These are phyloP conservation scores for Myotis daubentonii DNA, from an alignment of 2,797 vertebrate species.

Conservation along the genomic window DNA sequence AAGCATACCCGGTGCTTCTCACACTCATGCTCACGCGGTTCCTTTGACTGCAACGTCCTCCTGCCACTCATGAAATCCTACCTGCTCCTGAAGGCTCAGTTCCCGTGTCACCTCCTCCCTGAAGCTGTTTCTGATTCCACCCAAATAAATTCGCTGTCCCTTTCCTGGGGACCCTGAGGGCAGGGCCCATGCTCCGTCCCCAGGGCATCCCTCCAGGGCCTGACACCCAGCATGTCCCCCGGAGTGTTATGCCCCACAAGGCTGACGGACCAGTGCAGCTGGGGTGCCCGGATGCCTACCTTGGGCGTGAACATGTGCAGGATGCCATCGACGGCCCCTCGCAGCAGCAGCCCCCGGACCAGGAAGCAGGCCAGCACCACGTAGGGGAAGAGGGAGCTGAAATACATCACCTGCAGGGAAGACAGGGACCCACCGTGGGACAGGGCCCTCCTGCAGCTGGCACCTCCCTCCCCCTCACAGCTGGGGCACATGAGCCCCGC, in stretches of 20 bases:
- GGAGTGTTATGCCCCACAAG: fast-evolving
- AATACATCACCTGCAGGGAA: conserved; percentile 94
- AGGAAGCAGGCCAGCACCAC: conserved; percentile 96
- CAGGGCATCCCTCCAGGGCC: background rate
- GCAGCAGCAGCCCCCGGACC: conserved; percentile 92
- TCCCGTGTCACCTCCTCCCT: background rate
- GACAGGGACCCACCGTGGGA: background rate
- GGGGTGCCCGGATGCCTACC: conserved; percentile 82
- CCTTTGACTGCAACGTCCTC: background rate
- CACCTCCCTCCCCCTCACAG: background rate
- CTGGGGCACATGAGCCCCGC: background rate
- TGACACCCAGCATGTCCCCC: background rate
- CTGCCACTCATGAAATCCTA: background rate
- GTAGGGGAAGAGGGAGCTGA: conserved; percentile 97
- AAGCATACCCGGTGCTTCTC: background rate
- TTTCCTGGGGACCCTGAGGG: background rate
- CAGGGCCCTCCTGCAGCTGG: background rate
- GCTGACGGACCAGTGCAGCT: background rate
- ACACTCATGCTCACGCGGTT: background rate
- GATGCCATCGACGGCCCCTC: conserved; percentile 94
- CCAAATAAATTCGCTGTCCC: background rate
- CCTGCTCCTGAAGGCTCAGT: background rate
- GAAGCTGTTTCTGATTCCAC: background rate
- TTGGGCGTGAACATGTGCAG: conserved; percentile 98
- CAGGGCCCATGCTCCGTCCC: background rate